Evolutionary conservation across 2,113 vertebrate species (phyloP).

Genomic region (Sapayoa aenigma): DNA sequence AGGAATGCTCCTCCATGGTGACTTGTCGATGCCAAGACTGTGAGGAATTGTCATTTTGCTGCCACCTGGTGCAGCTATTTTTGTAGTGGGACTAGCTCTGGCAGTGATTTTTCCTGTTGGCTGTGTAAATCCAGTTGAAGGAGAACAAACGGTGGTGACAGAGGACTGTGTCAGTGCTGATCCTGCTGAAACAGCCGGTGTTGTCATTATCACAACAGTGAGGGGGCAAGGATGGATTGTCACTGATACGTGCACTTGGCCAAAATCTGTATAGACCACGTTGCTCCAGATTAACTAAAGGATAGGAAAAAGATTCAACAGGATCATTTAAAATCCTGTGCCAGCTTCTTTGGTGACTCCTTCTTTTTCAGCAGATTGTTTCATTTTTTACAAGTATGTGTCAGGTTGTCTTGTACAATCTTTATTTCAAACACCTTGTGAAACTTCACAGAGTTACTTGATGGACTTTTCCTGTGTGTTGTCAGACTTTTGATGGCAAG

Average conservation of each 20-base stretch:
- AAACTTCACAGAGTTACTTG: neutral
- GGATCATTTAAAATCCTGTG: neutral
- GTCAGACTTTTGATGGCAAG: neutral
- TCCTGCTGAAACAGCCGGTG: neutral
- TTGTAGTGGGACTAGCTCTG: neutral
- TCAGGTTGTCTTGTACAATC: neutral
- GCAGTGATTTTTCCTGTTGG: neutral
- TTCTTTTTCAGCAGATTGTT: neutral
- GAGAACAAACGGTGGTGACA: neutral
- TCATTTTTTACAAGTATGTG: neutral
- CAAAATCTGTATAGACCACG: fast-evolving
- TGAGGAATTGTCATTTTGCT: neutral
- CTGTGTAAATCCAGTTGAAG: neutral
- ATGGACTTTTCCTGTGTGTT: neutral
- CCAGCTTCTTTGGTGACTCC: neutral
- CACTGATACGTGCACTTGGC: fast-evolving
- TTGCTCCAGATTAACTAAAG: neutral
- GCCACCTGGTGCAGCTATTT: neutral
- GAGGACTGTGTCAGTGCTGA: neutral
- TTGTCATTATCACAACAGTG: neutral
- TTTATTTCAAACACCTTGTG: neutral
- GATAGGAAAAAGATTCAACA: neutral
- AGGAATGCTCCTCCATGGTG: neutral
- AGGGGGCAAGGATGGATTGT: neutral
- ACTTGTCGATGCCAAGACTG: neutral